These are phyloP conservation scores for Sternarchorhynchus goeldii DNA, from an alignment of 2,797 vertebrate genomes.

Conservation along the genomic window DNA sequence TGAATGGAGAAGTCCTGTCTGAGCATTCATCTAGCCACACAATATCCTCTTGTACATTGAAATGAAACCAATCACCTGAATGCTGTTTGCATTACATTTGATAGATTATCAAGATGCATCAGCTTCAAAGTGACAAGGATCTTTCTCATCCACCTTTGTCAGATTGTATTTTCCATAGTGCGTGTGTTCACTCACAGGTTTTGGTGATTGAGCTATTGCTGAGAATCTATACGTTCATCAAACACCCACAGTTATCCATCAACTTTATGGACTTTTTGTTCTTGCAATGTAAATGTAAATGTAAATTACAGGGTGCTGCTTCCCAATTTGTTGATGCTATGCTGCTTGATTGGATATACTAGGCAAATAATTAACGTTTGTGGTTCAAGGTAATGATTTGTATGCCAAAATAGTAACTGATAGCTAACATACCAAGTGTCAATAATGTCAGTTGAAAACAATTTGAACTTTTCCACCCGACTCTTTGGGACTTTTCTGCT, in stretches of 20 bases:
- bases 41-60: background rate
- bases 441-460: background rate
- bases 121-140: background rate
- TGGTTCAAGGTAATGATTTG: background rate
- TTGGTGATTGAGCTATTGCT: background rate
- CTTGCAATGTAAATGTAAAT: too few relatives aligned
- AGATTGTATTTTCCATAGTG: background rate
- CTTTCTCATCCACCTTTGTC: background rate
- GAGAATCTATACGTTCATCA: background rate
- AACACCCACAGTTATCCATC: background rate
- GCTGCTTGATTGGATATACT: background rate
- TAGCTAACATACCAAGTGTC: too few relatives aligned
- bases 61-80: background rate
- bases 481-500: too few relatives aligned
- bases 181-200: background rate
- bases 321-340: constrained; percentile 16
- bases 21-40: background rate
- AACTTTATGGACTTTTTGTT: background rate
- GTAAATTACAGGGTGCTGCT: background rate
- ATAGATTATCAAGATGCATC: background rate
- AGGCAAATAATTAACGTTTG: too few relatives aligned
- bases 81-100: background rate
- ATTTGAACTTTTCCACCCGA: background rate
- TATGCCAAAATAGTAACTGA: background rate
- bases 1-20: background rate